Percentiles rank a stretch among this genome's conserved stretches.
These are phyloP conservation scores for Ranitomeya imitator DNA, from an alignment of 2,113 vertebrate species.

Conservation along the genomic window DNA sequence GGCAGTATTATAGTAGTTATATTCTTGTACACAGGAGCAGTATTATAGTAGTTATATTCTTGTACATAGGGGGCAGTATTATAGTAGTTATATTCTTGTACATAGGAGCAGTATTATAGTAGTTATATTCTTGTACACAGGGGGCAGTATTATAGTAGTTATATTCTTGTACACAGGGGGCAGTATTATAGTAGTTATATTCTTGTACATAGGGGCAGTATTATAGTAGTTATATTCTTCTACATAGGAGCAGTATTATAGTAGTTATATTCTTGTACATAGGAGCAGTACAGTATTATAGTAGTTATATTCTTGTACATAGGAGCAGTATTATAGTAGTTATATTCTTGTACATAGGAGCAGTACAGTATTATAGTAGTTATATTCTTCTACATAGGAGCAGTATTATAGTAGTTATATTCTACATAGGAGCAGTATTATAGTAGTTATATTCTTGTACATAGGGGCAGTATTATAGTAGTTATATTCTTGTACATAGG, in stretches of 20 bases:
- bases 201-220: constrained; percentile 1
- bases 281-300: neutral
- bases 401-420: constrained; percentile 13
- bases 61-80: constrained; percentile 1
- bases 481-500: constrained; percentile 10
- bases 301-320: neutral
- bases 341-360: constrained; percentile 1
- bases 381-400: neutral
- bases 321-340: neutral
- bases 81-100: neutral
- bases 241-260: neutral
- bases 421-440: neutral
- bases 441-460: constrained; percentile 10
- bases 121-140: neutral
- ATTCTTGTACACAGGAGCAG: neutral
- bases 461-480: constrained; percentile 1
- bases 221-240: constrained; percentile 7
- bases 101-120: neutral
- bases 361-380: constrained; percentile 12
- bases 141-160: constrained; percentile 9
- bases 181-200: constrained; percentile 12
- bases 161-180: neutral
- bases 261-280: constrained; percentile 10
- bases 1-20: constrained; percentile 7
- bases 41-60: constrained; percentile 14